Percentiles rank a stretch among this genome's conserved stretches.
Evolutionary conservation across 2,113 vertebrate genomes (phyloP).

Genomic region (Hemicordylus capensis): DNA sequence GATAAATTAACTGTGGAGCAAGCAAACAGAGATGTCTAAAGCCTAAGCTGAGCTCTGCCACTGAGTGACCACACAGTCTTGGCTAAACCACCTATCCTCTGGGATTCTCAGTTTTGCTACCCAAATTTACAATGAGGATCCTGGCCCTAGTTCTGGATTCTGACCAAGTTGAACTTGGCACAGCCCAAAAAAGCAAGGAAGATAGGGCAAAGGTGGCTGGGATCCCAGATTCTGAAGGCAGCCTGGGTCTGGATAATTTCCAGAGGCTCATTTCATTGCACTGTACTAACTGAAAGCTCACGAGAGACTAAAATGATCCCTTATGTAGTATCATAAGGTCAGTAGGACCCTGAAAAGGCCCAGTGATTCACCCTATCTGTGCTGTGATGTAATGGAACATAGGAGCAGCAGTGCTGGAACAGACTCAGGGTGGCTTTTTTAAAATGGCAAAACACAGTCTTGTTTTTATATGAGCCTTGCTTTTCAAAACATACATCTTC

Average conservation of each 20-base stretch:
- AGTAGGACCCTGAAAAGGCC: constrained; percentile 44
- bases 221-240: constrained; percentile 66
- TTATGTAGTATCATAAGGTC: constrained; percentile 3
- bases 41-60: constrained; percentile 37
- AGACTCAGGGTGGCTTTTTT: constrained; percentile 32
- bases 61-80: constrained; percentile 23
- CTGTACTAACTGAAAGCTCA: constrained; percentile 50
- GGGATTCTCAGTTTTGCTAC: background rate
- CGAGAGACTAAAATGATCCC: constrained; percentile 49
- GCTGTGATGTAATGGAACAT: constrained; percentile 13
- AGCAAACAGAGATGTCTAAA: constrained; percentile 43
- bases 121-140: constrained; percentile 30
- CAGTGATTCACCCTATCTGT: background rate
- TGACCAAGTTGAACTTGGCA: constrained; percentile 67
- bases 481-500: constrained; percentile 54
- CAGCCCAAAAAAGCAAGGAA: constrained; percentile 51
- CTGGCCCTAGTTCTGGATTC: constrained; percentile 53
- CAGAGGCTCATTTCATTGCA: constrained; percentile 14
- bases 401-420: constrained; percentile 19
- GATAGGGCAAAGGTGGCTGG: constrained; percentile 76
- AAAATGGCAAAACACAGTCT: constrained; percentile 27
- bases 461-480: constrained; percentile 43
- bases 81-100: constrained; percentile 29
- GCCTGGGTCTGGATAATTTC: constrained; percentile 57
- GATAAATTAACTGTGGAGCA: constrained; percentile 60